Evolutionary conservation across 2,888 invertebrate genomes (phyloP).

Genomic region (Clostera curtula): DNA sequence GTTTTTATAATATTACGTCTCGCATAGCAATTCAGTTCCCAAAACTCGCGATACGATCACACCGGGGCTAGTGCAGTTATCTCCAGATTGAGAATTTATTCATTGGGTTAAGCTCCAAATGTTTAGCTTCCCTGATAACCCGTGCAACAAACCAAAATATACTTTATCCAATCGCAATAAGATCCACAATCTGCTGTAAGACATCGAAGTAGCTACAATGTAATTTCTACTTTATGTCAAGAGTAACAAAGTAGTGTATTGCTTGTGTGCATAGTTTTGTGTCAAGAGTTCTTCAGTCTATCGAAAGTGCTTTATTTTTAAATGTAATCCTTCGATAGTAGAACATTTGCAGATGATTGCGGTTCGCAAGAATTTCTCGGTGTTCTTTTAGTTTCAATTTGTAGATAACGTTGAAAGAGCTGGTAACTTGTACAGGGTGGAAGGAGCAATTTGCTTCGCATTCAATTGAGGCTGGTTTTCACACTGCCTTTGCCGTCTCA

Average conservation of each 20-base stretch:
- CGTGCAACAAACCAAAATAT: no score
- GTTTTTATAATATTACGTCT: no score
- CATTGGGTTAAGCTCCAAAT: slow-evolving; percentile 29
- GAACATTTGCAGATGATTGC: slow-evolving; percentile 24
- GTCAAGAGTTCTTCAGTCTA: slow-evolving; percentile 18
- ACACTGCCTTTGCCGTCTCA: no score
- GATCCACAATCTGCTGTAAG: no score
- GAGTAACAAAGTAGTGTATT: slow-evolving; percentile 9
- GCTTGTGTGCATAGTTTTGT: slow-evolving; percentile 17
- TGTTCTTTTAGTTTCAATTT: slow-evolving; percentile 27
- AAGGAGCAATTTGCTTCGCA: no score
- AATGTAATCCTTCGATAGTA: slow-evolving; percentile 25
- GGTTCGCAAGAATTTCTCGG: slow-evolving; percentile 15
- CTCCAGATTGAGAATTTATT: slow-evolving; percentile 27
- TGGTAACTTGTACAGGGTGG: no score
- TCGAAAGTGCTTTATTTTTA: slow-evolving; percentile 29
- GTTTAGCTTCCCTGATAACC: slow-evolving; percentile 8
- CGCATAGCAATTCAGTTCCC: no score
- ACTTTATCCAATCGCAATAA: no score
- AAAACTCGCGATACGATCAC: slow-evolving; percentile 16
- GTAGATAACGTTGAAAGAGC: no score
- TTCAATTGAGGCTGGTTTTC: no score
- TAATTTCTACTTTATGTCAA: slow-evolving; percentile 7
- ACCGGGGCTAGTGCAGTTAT: slow-evolving; percentile 23
- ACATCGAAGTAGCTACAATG: no score